Evolutionary conservation across 2,113 vertebrate genomes (phyloP).

Genomic region (Triplophysa siluroides): DNA sequence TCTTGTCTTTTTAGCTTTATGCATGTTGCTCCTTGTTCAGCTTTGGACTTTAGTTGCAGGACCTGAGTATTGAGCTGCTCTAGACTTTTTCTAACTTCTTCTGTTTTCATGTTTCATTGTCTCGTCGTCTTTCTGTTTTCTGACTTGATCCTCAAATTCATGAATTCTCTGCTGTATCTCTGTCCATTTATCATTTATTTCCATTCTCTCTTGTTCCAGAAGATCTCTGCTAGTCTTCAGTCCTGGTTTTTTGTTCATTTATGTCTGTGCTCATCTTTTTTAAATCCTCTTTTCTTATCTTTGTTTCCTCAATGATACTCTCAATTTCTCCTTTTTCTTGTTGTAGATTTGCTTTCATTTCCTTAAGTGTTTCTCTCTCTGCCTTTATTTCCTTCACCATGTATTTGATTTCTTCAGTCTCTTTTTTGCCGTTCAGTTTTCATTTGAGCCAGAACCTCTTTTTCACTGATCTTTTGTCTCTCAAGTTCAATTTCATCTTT

Average conservation of each 20-base stretch:
- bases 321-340: background rate
- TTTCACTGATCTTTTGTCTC: background rate
- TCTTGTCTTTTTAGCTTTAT: slow-evolving; percentile 14
- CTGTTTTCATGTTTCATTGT: background rate
- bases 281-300: background rate
- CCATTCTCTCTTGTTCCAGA: background rate
- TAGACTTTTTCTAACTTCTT: background rate
- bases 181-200: background rate
- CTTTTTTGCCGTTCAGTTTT: slow-evolving; percentile 1
- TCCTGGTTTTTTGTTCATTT: background rate
- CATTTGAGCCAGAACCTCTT: background rate
- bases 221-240: background rate
- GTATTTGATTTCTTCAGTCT: background rate
- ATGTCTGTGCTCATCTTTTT: background rate
- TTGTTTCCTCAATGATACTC: background rate
- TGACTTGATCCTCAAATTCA: background rate
- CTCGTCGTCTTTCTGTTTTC: background rate
- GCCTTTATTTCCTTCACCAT: background rate
- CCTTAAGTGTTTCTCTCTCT: background rate
- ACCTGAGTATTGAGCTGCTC: background rate
- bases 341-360: background rate
- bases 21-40: background rate
- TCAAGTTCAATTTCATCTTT: background rate
- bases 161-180: background rate
- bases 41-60: background rate